Base-by-base conservation (phyloP, 37 sponge, comb jelly and placozoan species). In the Oopsacas minuta region DNA sequence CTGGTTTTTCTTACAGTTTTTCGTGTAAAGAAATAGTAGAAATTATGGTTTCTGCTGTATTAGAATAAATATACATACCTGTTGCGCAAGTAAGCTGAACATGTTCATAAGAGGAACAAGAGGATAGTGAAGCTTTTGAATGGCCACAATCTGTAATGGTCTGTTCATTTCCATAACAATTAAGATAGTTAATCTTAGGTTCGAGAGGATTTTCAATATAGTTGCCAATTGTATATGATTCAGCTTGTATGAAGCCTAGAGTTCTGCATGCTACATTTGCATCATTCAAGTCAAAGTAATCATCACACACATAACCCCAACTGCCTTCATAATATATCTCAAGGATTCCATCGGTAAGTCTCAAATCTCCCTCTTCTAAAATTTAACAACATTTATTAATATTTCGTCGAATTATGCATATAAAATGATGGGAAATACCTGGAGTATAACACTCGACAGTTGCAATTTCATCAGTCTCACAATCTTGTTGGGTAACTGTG, bases 221-320 rank as follows among this genome's bases (percentile, higher is more conserved):
- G 22, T 32, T 61, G 20, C 75, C 75, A 3, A 34, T 61, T 34
- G 28, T 20, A 61, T 25, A 25, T 61, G 20, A 10, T 7, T 3
- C 30, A n/a, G 28, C 75, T 20, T 5, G 22, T 61, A 25, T 61
- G 75, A 61, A 61, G 1, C 75, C 75, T 3, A 61, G 30, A 7
- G 5, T 3, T 61, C 30, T 61, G 75, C 75, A 61, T 32, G 75
- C 75, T 10, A 61, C 75, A 32, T 61, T 25, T 25, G 28, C 75
- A 10, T 61, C 75, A 61, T 61, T 20, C 22, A 7, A 5, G 28
- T 12, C 28, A 61, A 61, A 61, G 28, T 3, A 25, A 61, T 61
- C 75, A 61, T 61, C 75, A 61, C 75, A 61, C 28, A 61, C 75
- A 61, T 61, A 61, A 3, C 75, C 22, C 75, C 75, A 61, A 34